Evolutionary conservation across 2,888 invertebrate genomes (phyloP).

Genomic region (Orthonychiurus folsomi): DNA sequence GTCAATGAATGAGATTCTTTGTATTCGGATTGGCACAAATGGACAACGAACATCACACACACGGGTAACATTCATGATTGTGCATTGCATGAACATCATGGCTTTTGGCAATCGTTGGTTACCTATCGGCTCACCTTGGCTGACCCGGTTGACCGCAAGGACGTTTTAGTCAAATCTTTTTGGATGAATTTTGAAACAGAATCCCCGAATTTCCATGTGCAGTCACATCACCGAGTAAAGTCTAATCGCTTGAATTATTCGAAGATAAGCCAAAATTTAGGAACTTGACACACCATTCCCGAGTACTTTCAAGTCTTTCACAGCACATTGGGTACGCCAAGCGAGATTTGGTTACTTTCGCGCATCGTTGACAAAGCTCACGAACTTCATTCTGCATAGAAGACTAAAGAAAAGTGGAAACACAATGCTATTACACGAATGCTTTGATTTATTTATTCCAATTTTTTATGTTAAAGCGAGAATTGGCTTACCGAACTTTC

Average conservation of each 20-base stretch:
- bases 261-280: conserved; percentile 49
- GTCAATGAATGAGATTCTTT: conserved; percentile 1
- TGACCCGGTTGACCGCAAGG: no score
- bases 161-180: no score
- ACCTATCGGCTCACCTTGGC: no score
- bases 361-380: conserved; percentile 55
- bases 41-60: no score
- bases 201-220: no score
- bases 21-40: background rate
- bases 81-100: no score
- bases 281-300: conserved; percentile 54
- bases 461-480: no score
- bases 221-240: no score
- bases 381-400: conserved; percentile 48
- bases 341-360: conserved; percentile 53
- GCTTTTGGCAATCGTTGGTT: no score
- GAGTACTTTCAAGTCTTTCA: conserved; percentile 50
- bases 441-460: background rate
- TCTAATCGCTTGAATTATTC: background rate
- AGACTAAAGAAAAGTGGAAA: no score
- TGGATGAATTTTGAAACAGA: no score
- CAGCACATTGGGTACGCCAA: conserved; percentile 55
- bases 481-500: conserved; percentile 12
- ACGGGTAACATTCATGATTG: no score
- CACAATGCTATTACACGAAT: background rate